Percentiles rank a stretch among this genome's conserved stretches.
Evolutionary conservation across 2,888 invertebrate species (phyloP).

Genomic region (Melikaiella ostensackeni): DNA sequence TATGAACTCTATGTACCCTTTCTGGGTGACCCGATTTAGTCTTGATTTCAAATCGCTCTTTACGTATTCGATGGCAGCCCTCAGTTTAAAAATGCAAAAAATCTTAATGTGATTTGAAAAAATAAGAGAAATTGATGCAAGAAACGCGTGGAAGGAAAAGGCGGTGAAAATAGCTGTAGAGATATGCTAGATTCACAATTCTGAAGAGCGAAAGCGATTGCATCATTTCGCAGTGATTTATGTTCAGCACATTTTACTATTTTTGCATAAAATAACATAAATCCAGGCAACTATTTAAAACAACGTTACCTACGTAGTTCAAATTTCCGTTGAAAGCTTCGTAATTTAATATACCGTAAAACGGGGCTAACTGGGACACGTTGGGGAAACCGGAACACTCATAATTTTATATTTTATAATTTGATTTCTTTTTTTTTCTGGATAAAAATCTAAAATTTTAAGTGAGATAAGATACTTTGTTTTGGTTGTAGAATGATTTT

Average conservation of each 20-base stretch:
- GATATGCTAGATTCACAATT: not conserved
- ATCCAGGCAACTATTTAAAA: not conserved
- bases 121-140: not conserved
- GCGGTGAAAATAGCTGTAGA: not conserved
- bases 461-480: too few relatives aligned
- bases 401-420: too few relatives aligned
- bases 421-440: too few relatives aligned
- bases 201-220: not conserved
- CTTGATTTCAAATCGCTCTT: constrained; percentile 24
- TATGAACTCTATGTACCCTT: constrained; percentile 20
- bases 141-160: not conserved
- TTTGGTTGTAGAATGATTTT: too few relatives aligned
- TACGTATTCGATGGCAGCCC: constrained; percentile 8
- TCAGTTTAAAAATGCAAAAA: not conserved
- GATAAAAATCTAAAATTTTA: too few relatives aligned
- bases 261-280: not conserved
- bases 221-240: not conserved
- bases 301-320: not conserved
- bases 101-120: not conserved
- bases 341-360: too few relatives aligned
- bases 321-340: too few relatives aligned
- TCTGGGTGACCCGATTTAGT: constrained; percentile 32
- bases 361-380: too few relatives aligned
- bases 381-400: too few relatives aligned
- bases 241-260: not conserved